Conservation (phyloP, 2,797 vertebrate genomes). For the Enteromius trimaculatus region DNA sequence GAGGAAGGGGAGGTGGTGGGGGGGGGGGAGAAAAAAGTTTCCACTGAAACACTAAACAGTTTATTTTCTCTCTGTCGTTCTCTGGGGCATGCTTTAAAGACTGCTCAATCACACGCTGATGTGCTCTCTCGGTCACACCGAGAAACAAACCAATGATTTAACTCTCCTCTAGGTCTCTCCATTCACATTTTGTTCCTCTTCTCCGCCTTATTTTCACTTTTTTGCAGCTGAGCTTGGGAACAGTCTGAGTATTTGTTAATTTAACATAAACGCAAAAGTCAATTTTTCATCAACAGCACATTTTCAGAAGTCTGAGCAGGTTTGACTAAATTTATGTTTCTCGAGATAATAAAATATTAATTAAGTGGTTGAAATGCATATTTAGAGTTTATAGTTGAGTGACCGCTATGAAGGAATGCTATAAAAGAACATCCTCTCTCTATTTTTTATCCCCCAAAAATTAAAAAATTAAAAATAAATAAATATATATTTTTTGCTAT, state of each 20-base stretch:
- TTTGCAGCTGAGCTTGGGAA: constrained; percentile 3
- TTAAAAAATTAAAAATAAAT: too few relatives aligned
- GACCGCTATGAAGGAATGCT: neutral
- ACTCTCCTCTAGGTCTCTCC: constrained; percentile 45
- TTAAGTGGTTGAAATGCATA: neutral
- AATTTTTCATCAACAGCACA: neutral
- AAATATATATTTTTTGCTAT: too few relatives aligned
- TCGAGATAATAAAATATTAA: neutral
- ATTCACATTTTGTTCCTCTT: constrained; percentile 44
- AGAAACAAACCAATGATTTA: constrained; percentile 52
- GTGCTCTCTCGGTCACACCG: constrained; percentile 50
- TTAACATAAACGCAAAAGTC: constrained; percentile 31
- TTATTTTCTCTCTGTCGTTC: constrained; percentile 65
- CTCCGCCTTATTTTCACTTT: constrained; percentile 18
- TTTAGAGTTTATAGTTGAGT: neutral
- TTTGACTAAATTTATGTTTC: neutral
- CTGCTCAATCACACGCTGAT: constrained; percentile 58
- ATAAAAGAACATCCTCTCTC: neutral
- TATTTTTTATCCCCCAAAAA: neutral
- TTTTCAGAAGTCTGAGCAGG: neutral
- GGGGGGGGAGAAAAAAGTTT: constrained; percentile 50
- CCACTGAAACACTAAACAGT: constrained; percentile 66
- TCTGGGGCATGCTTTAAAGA: constrained; percentile 58
- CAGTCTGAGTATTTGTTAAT: neutral
- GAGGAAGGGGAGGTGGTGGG: neutral